These are phyloP conservation scores for Xenops minutus DNA, from an alignment of 2,797 vertebrate genomes.

Conservation along the genomic window DNA sequence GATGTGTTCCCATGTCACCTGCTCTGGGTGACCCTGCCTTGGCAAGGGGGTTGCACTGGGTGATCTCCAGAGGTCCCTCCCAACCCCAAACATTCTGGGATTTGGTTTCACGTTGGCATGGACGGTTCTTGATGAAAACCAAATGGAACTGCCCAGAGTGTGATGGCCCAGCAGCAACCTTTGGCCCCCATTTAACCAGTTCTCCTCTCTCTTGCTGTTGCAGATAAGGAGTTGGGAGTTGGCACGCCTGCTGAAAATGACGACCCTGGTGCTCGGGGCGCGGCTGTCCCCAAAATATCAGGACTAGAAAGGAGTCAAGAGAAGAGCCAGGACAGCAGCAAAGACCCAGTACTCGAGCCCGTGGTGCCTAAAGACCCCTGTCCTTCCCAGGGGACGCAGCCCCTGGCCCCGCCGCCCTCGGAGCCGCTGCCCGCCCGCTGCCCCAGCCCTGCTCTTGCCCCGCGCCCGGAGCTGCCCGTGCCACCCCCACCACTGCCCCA, in stretches of 20 bases:
- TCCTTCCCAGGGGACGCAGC: constrained; percentile 64
- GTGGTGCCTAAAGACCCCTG: constrained; percentile 78
- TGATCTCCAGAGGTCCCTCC: no score
- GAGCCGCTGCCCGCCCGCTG: constrained; percentile 61
- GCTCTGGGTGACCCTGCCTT: no score
- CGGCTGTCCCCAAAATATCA: constrained; percentile 89
- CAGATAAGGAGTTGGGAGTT: constrained; percentile 87
- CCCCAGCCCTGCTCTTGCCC: constrained; percentile 57
- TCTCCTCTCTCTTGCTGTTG: neutral
- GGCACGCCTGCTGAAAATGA: constrained; percentile 84
- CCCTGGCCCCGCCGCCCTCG: constrained; percentile 63
- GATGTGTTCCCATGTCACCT: no score
- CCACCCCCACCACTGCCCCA: neutral
- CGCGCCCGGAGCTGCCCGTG: constrained; percentile 18
- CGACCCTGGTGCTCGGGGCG: constrained; percentile 86
- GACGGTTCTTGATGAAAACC: neutral
- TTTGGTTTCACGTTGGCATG: accelerated
- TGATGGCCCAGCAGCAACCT: accelerated
- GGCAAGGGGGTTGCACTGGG: no score
- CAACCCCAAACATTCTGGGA: no score
- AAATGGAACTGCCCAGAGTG: accelerated
- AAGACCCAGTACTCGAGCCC: constrained; percentile 79
- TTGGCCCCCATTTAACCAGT: neutral
- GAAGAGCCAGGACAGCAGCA: constrained; percentile 90
- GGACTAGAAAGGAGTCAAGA: constrained; percentile 98